Conservation (phyloP, 2,888 invertebrate genomes). For the Suillia variegata region DNA sequence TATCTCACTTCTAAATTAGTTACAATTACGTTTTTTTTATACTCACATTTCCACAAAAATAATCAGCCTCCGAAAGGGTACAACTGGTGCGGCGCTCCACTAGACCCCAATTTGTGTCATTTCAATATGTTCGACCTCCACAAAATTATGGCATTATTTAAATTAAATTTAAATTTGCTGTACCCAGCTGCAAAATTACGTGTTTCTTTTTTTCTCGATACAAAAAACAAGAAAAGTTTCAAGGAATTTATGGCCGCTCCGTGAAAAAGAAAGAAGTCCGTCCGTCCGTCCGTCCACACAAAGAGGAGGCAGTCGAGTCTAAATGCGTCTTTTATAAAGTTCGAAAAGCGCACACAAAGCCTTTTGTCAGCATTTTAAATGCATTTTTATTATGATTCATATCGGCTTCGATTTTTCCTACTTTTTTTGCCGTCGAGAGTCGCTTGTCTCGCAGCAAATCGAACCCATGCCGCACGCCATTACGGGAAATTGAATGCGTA, state of each 20-base stretch:
- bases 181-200: conserved; percentile 24
- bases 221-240: conserved; percentile 3
- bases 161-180: conserved; percentile 29
- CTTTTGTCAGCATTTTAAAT: conserved; percentile 58
- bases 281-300: no score
- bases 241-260: conserved; percentile 16
- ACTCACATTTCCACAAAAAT: no score
- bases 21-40: no score
- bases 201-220: conserved; percentile 15
- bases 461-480: conserved; percentile 15
- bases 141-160: conserved; percentile 39
- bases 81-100: neutral
- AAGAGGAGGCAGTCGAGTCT: conserved; percentile 11
- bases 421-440: no score
- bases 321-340: conserved; percentile 34
- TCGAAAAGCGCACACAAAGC: conserved; percentile 32
- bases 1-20: neutral
- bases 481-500: conserved; percentile 38
- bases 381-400: conserved; percentile 58
- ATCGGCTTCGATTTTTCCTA: conserved; percentile 29
- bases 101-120: conserved; percentile 27
- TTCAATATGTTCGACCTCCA: conserved; percentile 35
- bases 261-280: neutral
- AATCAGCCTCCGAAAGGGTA: neutral
- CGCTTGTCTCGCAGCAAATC: conserved; percentile 11